Conservation (phyloP, 2,797 vertebrate species). For the Macropodus opercularis region DNA sequence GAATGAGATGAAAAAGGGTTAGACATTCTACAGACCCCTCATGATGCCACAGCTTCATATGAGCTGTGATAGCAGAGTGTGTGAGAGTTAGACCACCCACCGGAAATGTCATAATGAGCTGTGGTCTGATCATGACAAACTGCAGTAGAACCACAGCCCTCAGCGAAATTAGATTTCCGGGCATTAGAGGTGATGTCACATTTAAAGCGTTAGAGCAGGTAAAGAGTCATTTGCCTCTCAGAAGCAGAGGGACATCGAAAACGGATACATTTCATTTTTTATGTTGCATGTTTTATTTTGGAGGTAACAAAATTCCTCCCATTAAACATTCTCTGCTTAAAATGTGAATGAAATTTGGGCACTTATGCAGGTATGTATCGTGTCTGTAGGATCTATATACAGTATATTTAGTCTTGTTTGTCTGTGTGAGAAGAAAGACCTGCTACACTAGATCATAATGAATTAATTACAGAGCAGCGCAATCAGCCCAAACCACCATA, state of each 20-base stretch:
- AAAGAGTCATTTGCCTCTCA: conserved; percentile 17
- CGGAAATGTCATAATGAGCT: conserved; percentile 63
- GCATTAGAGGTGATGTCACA: conserved; percentile 68
- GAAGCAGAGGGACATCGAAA: background rate
- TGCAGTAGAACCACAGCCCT: conserved; percentile 38
- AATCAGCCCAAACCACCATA: conserved; percentile 57
- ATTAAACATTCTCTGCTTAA: conserved; percentile 14
- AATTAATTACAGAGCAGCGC: conserved; percentile 44
- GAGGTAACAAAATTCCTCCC: too few relatives aligned
- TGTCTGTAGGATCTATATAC: too few relatives aligned
- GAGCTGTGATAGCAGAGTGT: too few relatives aligned
- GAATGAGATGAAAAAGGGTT: too few relatives aligned
- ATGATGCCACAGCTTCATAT: too few relatives aligned
- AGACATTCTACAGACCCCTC: too few relatives aligned
- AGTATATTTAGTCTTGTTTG: too few relatives aligned
- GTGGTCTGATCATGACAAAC: conserved; percentile 52
- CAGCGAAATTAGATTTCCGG: conserved; percentile 58
- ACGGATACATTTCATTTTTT: too few relatives aligned
- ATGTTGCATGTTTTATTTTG: too few relatives aligned
- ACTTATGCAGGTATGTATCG: too few relatives aligned
- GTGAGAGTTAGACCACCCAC: conserved; percentile 24
- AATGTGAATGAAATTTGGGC: conserved; percentile 10
- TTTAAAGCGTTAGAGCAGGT: conserved; percentile 29
- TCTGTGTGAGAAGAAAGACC: conserved; percentile 10
- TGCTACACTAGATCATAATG: conserved; percentile 14